A percentile compares a stretch with the other conserved stretches of the same genome.
Conservation (phyloP, 2,888 invertebrate genomes). For the Cecidostiba fungosa region DNA sequence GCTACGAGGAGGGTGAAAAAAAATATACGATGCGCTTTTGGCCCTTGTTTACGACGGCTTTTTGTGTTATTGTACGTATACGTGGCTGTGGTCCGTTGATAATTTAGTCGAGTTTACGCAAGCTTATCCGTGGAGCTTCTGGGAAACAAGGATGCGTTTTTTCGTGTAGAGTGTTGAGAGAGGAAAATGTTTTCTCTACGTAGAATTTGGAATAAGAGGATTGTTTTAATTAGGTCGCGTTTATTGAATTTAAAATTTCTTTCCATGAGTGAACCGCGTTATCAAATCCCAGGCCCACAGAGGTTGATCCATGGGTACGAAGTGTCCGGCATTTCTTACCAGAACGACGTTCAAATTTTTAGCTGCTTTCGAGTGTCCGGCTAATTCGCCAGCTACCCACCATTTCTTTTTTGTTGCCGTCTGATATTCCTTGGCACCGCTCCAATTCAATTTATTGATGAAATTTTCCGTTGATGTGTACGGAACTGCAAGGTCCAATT, state of each 20-base stretch:
- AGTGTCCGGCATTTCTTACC: background rate
- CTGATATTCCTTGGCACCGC: background rate
- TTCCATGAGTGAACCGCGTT: conserved; percentile 40
- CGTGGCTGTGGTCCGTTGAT: background rate
- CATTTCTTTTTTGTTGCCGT: background rate
- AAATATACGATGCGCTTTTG: background rate
- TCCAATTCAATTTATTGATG: background rate
- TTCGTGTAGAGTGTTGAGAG: background rate
- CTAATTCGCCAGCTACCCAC: background rate
- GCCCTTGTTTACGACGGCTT: conserved; percentile 4
- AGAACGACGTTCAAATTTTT: background rate
- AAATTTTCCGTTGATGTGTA: background rate
- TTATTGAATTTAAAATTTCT: background rate
- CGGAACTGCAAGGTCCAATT: background rate
- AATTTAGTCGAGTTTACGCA: background rate
- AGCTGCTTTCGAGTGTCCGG: background rate
- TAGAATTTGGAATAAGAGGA: background rate
- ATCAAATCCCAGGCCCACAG: conserved; percentile 76
- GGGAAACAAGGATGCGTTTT: background rate
- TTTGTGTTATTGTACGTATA: conserved; percentile 1
- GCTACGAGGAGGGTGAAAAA: background rate
- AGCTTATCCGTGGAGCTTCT: background rate
- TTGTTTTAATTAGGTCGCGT: background rate
- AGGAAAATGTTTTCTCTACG: background rate
- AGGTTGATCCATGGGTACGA: conserved; percentile 76